These are phyloP conservation scores for Sebastiscus albofasciatus DNA, from an alignment of 2,797 vertebrate genomes.

Conservation along the genomic window DNA sequence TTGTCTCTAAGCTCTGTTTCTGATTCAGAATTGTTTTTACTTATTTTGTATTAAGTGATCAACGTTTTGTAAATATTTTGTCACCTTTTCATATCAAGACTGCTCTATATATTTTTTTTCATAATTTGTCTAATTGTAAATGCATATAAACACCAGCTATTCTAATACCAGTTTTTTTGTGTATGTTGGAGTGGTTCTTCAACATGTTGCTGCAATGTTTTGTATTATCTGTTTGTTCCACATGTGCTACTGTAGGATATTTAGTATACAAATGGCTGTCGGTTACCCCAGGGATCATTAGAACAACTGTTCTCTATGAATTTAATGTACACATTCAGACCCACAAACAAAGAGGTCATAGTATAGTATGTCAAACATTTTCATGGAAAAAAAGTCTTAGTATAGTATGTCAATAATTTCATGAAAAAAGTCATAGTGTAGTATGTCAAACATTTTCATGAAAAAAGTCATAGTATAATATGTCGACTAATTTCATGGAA, in stretches of 20 bases:
- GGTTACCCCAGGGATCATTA: conserved; percentile 62
- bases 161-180: conserved; percentile 52
- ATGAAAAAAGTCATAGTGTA: no score
- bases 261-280: conserved; percentile 59
- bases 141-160: conserved; percentile 70
- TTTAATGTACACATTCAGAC: conserved; percentile 10
- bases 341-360: no score
- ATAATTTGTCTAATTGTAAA: background rate
- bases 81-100: conserved; percentile 67
- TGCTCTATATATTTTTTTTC: conserved; percentile 11
- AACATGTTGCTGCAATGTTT: background rate
- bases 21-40: conserved; percentile 43
- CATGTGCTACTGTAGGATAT: conserved; percentile 49
- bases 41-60: conserved; percentile 69
- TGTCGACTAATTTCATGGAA: no score
- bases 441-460: no score
- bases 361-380: no score
- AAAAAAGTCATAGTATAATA: no score
- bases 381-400: no score
- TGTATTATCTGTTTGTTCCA: conserved; percentile 32
- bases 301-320: conserved; percentile 46
- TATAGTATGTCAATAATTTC: no score
- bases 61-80: conserved; percentile 79
- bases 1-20: conserved; percentile 59
- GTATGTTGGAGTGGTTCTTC: no score